A percentile compares a stretch with the other conserved stretches of the same genome.
Evolutionary conservation across 1,140 invertebrate genomes (phyloP).

Genomic region (Brachystomella parvula): DNA sequence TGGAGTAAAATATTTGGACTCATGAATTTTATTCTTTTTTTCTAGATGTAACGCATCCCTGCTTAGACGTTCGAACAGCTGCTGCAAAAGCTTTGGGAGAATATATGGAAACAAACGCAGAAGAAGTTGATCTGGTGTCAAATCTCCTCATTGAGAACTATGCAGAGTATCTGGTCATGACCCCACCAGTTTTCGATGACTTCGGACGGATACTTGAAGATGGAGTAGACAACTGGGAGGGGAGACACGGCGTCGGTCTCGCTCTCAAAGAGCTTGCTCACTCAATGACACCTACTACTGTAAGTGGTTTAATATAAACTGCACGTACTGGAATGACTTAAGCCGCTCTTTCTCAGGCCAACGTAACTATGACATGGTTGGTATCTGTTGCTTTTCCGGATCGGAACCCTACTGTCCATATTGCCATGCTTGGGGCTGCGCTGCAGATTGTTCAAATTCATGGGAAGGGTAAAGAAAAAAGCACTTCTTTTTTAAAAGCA

Average conservation of each 20-base stretch:
- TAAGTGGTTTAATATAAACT: background rate
- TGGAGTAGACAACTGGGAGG: constrained; percentile 78
- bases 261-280: constrained; percentile 66
- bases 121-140: constrained; percentile 52
- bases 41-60: constrained; percentile 66
- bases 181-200: constrained; percentile 77
- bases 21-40: constrained; percentile 50
- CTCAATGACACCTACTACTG: constrained; percentile 48
- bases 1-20: background rate
- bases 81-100: constrained; percentile 61
- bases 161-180: constrained; percentile 64
- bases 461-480: constrained; percentile 59
- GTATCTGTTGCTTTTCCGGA: constrained; percentile 81
- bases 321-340: background rate
- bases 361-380: constrained; percentile 51
- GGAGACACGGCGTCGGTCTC: constrained; percentile 75
- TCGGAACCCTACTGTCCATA: constrained; percentile 68
- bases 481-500: constrained; percentile 8
- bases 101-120: constrained; percentile 52
- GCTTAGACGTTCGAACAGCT: constrained; percentile 68
- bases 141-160: constrained; percentile 52
- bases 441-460: constrained; percentile 81
- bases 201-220: constrained; percentile 82
- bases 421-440: constrained; percentile 88
- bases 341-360: constrained; percentile 13